phyloP scores from a whole-genome alignment of 2,888 invertebrate genomes.

The Petrophora chlorosata region DNA sequence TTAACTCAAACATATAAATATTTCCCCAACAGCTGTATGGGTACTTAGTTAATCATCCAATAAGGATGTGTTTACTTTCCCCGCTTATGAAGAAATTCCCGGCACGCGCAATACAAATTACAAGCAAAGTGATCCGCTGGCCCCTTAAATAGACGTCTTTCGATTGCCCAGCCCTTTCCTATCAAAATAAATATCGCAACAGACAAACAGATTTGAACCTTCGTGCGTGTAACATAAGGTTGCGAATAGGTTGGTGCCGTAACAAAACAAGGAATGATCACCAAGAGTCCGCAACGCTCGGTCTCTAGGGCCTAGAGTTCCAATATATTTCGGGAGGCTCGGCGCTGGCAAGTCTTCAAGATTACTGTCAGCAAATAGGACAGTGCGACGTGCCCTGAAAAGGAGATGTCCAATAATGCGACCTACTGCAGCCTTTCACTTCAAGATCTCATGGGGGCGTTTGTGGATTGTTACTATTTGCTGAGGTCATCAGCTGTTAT shows the following conservation, averaged over 20 bases:
- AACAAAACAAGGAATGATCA: constrained; percentile 54
- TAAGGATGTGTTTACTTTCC: constrained; percentile 37
- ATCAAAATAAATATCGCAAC: constrained; percentile 53
- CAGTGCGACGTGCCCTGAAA: constrained; percentile 63
- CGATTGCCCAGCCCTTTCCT: constrained; percentile 65
- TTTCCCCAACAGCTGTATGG: constrained; percentile 20
- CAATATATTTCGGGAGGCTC: constrained; percentile 66
- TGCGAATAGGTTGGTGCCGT: constrained; percentile 25
- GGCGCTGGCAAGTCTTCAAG: constrained; percentile 64
- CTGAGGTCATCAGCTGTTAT: constrained; percentile 15
- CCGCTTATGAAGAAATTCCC: constrained; percentile 47
- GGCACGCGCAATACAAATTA: constrained; percentile 70
- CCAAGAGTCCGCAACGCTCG: constrained; percentile 47
- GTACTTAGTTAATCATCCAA: constrained; percentile 35
- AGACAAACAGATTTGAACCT: constrained; percentile 23
- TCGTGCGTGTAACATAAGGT: constrained; percentile 21
- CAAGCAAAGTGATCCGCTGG: constrained; percentile 68
- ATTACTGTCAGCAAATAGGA: constrained; percentile 75
- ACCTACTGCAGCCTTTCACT: constrained; percentile 48
- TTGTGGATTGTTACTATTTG: constrained; percentile 29
- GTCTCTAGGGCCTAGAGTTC: constrained; percentile 69
- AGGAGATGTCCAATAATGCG: constrained; percentile 57
- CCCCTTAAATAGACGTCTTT: constrained; percentile 65
- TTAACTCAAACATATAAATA: constrained; percentile 13
- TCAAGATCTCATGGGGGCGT: constrained; percentile 31